Base-by-base conservation (phyloP, 37 sponge, comb jelly and placozoan genomes). In the Theonella swinhoei region DNA sequence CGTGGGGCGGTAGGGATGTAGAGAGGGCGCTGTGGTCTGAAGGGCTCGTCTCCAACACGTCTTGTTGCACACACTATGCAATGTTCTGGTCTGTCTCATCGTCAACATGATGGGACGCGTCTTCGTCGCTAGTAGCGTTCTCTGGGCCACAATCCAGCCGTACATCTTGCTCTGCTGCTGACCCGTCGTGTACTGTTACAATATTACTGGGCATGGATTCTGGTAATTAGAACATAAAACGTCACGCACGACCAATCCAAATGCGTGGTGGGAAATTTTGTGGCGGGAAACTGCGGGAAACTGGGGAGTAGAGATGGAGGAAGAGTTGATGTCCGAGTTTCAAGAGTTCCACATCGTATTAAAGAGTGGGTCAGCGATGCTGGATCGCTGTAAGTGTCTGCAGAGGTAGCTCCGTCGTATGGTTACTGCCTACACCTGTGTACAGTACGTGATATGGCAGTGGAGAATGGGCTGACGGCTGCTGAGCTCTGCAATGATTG, bases 301-400 rank as follows among this genome's bases (percentile, higher is more conserved):
- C 4, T 8, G n/a, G 7, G 68, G 8, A n/a, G 8, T n/a, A n/a
- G 9, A 67, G 68, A 70, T 17, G 28, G 72, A 70, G 62, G 30
- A 17, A 70, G 62, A 25, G 59, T 7, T 81, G 24, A 71, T 69
- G 25, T 47, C 26, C 3, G 72, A 70, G 59, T 70, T 81, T 4
- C 19, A 67, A 23, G 80, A 67, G 8, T 81, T 81, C 22, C 35
- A 70, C 20, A 43, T 81, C 29, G 63, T 25, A 58, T 22, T 81
- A 20, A 71, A 68, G 58, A 22, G 20, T 2, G 82, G 71, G 17
- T 70, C 63, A 7, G 4, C 72, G 7, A 0, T 62, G 37, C 36
- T 81, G 59, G 72, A 81, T 2, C 68, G 59, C 35, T 54, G 82
- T 81, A 71, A 81, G 82, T 72, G 38, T 14, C 54, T 68, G 69